phyloP scores from a whole-genome alignment of 1,140 invertebrate species.

The Macrocentrus cingulum region DNA sequence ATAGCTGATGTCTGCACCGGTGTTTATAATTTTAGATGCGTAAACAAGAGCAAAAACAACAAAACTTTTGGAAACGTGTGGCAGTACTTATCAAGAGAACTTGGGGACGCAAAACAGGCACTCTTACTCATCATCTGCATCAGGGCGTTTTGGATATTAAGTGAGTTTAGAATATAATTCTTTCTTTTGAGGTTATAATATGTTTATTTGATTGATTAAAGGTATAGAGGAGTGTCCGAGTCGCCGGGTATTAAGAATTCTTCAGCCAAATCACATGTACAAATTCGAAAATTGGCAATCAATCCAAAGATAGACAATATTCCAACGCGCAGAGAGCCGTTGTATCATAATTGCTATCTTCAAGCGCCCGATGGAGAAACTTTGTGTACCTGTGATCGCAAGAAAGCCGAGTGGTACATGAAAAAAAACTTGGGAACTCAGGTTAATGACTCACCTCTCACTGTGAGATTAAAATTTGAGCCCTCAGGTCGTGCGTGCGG shows the following conservation, averaged over 20 bases:
- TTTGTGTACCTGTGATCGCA: conserved; percentile 78
- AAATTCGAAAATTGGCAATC: conserved; percentile 24
- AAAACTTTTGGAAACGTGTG: conserved; percentile 43
- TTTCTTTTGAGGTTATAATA: conserved; percentile 2
- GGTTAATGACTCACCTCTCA: conserved; percentile 70
- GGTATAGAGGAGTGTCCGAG: conserved; percentile 4
- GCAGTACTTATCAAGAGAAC: conserved; percentile 40
- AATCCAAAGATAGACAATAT: conserved; percentile 37
- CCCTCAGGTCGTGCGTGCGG: conserved; percentile 74
- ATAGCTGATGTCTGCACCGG: too few species aligned
- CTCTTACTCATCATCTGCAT: conserved; percentile 40
- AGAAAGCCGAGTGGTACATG: conserved; percentile 81
- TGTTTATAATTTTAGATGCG: conserved; percentile 39
- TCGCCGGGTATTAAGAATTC: background rate
- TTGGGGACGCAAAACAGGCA: conserved; percentile 37
- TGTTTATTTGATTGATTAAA: background rate
- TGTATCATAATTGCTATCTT: conserved; percentile 81
- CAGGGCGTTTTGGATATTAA: conserved; percentile 40
- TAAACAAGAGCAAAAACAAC: conserved; percentile 37
- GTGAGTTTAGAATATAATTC: conserved; percentile 8
- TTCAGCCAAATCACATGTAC: background rate
- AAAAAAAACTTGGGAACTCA: conserved; percentile 67
- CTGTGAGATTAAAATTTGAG: conserved; percentile 78
- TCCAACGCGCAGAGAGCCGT: conserved; percentile 63
- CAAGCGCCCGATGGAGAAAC: conserved; percentile 78